phyloP scores from a whole-genome alignment of 2,113 vertebrate species.

The Paralichthys olivaceus region DNA sequence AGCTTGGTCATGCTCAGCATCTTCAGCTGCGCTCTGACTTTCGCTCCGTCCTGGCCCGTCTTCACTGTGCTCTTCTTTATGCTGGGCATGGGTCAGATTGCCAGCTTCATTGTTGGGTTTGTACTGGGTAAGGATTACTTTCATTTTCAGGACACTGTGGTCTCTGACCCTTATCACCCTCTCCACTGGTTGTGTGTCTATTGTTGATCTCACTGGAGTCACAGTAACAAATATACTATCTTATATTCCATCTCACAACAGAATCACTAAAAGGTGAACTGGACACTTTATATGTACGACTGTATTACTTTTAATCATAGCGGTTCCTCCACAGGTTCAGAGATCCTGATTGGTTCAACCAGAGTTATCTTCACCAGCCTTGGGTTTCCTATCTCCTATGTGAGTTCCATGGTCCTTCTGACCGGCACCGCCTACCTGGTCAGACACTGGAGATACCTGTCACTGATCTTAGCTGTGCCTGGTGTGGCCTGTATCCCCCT shows the following conservation, averaged over 20 bases:
- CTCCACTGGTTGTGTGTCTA: not conserved
- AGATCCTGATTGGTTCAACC: conserved; percentile 39
- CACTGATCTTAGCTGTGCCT: conserved; percentile 46
- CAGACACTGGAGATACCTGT: conserved; percentile 56
- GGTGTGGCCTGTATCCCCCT: conserved; percentile 56
- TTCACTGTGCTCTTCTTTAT: conserved; percentile 56
- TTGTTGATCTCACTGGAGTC: not conserved
- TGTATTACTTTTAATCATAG: not conserved
- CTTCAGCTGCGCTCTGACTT: conserved; percentile 40
- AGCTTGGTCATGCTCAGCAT: conserved; percentile 2
- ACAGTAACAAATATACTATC: too few species aligned
- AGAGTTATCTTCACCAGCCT: conserved; percentile 57
- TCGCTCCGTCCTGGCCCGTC: conserved; percentile 50
- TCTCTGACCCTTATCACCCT: not conserved
- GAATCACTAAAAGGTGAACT: not conserved
- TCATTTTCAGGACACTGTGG: not conserved
- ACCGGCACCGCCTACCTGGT: conserved; percentile 44
- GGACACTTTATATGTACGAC: too few species aligned
- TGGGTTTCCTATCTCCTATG: conserved; percentile 17
- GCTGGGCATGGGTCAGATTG: conserved; percentile 52
- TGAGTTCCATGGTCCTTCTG: conserved; percentile 24
- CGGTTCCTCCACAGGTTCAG: conserved; percentile 40
- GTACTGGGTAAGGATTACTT: conserved; percentile 56
- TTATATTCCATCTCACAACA: not conserved
- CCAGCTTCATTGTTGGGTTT: conserved; percentile 41